These are phyloP conservation scores for Malthinus flaveolus DNA, from an alignment of 2,888 invertebrate species.

Conservation along the genomic window DNA sequence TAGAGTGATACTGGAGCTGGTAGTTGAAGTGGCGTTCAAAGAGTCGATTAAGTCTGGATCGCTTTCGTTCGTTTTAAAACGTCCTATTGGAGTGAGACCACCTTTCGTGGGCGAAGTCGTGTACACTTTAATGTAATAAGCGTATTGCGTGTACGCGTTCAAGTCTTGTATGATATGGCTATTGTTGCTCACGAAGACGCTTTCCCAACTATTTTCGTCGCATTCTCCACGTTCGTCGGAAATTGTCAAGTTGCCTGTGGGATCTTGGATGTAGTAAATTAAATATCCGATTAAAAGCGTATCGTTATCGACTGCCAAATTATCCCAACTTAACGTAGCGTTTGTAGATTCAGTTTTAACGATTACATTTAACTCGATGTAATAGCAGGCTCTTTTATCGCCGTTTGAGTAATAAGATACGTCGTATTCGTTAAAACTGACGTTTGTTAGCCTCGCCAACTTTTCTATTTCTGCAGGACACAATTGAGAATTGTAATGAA, in stretches of 20 bases:
- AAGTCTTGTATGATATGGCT: slow-evolving; percentile 52
- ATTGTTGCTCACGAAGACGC: slow-evolving; percentile 38
- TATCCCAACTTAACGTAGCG: slow-evolving; percentile 53
- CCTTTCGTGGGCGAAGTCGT: slow-evolving; percentile 52
- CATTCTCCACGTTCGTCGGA: slow-evolving; percentile 49
- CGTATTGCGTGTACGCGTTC: slow-evolving; percentile 73
- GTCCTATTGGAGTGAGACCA: slow-evolving; percentile 64
- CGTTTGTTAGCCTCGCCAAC: slow-evolving; percentile 55
- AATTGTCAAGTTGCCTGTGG: slow-evolving; percentile 57
- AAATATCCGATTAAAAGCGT: slow-evolving; percentile 60
- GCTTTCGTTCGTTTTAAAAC: slow-evolving; percentile 67
- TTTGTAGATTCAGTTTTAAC: slow-evolving; percentile 48
- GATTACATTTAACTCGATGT: slow-evolving; percentile 56
- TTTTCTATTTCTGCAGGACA: slow-evolving; percentile 70
- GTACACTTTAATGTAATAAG: slow-evolving; percentile 67
- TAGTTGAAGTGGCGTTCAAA: slow-evolving; percentile 44
- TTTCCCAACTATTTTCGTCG: slow-evolving; percentile 43
- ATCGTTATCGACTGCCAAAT: slow-evolving; percentile 33
- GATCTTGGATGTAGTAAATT: slow-evolving; percentile 64
- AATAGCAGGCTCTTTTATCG: slow-evolving; percentile 68
- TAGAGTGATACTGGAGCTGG: slow-evolving; percentile 52
- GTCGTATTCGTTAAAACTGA: slow-evolving; percentile 57
- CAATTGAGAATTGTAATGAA: slow-evolving; percentile 81
- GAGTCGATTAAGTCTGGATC: slow-evolving; percentile 55
- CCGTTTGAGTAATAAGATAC: slow-evolving; percentile 70